Evolutionary conservation across 2,888 invertebrate species (phyloP).

Genomic region (Yponomeuta malinellus): DNA sequence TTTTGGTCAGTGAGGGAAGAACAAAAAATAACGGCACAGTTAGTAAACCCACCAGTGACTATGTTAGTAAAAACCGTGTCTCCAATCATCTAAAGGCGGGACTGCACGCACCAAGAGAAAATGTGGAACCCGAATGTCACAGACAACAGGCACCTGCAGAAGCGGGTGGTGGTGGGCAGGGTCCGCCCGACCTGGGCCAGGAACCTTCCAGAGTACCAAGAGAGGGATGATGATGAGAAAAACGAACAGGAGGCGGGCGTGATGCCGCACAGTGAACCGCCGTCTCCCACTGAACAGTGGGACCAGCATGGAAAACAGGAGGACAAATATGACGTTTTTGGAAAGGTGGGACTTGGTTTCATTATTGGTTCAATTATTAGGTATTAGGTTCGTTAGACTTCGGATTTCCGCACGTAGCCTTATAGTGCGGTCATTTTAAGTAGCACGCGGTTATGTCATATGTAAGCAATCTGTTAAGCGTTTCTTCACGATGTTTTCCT

Average conservation of each 20-base stretch:
- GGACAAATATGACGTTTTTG: slow-evolving; percentile 74
- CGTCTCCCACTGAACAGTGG: slow-evolving; percentile 60
- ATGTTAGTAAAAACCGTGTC: too few relatives aligned
- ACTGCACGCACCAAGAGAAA: slow-evolving; percentile 7
- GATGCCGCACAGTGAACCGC: slow-evolving; percentile 66
- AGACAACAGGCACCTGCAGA: slow-evolving; percentile 73
- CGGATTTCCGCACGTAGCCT: too few relatives aligned
- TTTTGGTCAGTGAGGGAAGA: too few relatives aligned
- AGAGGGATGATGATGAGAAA: slow-evolving; percentile 63
- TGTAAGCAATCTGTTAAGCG: too few relatives aligned
- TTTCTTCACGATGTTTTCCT: too few relatives aligned
- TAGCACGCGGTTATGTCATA: too few relatives aligned
- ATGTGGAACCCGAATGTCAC: slow-evolving; percentile 70
- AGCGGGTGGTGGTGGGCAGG: slow-evolving; percentile 76
- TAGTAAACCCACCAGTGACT: too few relatives aligned
- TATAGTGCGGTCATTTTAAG: too few relatives aligned
- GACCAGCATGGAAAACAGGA: slow-evolving; percentile 60
- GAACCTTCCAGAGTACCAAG: slow-evolving; percentile 52
- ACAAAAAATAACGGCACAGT: too few relatives aligned
- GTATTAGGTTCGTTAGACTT: too few relatives aligned
- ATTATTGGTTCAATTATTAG: neutral
- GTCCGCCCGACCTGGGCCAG: slow-evolving; percentile 74
- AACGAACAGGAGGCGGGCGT: slow-evolving; percentile 49
- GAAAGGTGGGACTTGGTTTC: slow-evolving; percentile 59
- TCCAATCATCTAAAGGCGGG: neutral